phyloP scores from a whole-genome alignment of 2,888 invertebrate species.

The Amphipoea lucens region DNA sequence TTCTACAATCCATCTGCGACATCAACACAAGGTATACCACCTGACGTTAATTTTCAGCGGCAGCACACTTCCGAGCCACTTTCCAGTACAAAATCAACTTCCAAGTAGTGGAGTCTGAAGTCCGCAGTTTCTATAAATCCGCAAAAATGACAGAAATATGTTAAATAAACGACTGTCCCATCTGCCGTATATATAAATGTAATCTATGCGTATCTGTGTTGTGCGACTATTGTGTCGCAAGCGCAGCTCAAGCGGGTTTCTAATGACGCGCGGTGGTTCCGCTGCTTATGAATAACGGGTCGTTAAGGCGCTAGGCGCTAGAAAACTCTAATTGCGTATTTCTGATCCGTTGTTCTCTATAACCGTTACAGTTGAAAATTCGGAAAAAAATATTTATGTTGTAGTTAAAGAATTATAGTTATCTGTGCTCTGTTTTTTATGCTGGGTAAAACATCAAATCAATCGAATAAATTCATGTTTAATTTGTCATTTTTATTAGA shows the following conservation, averaged over 20 bases:
- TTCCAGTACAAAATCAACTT: not conserved
- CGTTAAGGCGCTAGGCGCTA: slow-evolving; percentile 55
- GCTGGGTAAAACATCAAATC: not conserved
- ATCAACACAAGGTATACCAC: too few relatives aligned
- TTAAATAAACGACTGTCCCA: slow-evolving; percentile 17
- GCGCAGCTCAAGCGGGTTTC: slow-evolving; percentile 72
- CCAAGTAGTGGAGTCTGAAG: not conserved
- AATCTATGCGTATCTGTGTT: slow-evolving; percentile 58
- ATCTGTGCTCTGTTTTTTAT: not conserved
- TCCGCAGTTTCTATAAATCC: not conserved
- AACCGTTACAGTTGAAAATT: not conserved
- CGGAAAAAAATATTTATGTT: not conserved
- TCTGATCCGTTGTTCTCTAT: slow-evolving; percentile 19
- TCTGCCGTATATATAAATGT: slow-evolving; percentile 43
- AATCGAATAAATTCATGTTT: too few relatives aligned
- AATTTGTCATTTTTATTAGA: not conserved
- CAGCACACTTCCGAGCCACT: not conserved
- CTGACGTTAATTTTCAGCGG: not conserved
- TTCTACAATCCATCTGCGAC: too few relatives aligned
- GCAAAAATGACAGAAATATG: not conserved
- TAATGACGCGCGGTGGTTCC: slow-evolving; percentile 71
- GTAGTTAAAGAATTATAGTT: not conserved
- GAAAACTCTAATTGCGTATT: slow-evolving; percentile 28
- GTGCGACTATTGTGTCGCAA: slow-evolving; percentile 75
- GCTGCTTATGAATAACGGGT: slow-evolving; percentile 65